Conservation (phyloP, 2,888 invertebrate genomes). For the Eubasilissa splendida region DNA sequence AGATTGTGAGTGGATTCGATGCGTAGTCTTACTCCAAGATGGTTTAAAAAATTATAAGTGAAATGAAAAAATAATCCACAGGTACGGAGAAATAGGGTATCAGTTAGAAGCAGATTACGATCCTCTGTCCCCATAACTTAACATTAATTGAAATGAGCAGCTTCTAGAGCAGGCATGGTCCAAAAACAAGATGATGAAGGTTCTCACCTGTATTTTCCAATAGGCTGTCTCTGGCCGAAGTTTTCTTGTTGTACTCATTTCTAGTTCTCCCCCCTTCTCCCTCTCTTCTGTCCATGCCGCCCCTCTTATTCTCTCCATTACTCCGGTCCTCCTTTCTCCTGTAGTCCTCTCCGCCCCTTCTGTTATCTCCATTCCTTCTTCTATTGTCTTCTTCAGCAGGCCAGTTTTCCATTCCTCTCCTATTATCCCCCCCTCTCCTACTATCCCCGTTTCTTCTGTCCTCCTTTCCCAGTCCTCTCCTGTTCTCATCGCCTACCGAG, state of each 20-base stretch:
- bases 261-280: not conserved
- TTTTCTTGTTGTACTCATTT: conserved; percentile 4
- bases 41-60: no score
- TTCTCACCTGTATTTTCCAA: conserved; percentile 63
- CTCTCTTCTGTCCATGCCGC: not conserved
- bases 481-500: no score
- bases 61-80: no score
- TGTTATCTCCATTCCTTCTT: not conserved
- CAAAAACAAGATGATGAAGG: no score
- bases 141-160: no score
- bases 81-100: no score
- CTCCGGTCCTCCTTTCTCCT: not conserved
- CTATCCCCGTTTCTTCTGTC: conserved; percentile 4
- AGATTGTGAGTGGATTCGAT: no score
- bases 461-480: no score
- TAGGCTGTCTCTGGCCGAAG: not conserved
- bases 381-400: not conserved
- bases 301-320: not conserved
- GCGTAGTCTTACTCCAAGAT: no score
- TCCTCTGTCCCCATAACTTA: no score
- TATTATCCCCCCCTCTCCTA: not conserved
- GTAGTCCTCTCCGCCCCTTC: not conserved
- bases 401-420: not conserved
- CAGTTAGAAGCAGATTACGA: no score
- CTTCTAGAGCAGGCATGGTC: no score